Conservation (phyloP, 2,888 invertebrate species). For the Ctena decussata region DNA sequence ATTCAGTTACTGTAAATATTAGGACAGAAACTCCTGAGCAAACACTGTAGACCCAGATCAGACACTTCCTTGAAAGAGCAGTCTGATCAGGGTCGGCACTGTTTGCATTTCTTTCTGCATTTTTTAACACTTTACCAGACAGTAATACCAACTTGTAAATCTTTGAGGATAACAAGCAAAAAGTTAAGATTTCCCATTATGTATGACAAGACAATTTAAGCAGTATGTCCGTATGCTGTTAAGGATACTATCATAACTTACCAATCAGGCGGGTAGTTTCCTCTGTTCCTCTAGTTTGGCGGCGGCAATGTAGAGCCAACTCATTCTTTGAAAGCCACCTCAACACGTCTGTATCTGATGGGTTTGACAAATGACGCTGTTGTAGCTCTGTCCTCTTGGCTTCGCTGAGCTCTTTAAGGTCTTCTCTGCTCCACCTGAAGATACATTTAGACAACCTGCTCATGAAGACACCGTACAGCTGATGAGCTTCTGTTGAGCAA, state of each 20-base stretch:
- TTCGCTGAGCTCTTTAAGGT: constrained; percentile 39
- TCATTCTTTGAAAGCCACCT: constrained; percentile 43
- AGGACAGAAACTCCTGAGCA: too few relatives aligned
- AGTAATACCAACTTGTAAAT: too few relatives aligned
- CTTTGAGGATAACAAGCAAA: too few relatives aligned
- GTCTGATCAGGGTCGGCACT: too few relatives aligned
- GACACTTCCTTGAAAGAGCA: too few relatives aligned
- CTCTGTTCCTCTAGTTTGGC: constrained; percentile 55
- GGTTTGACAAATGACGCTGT: background rate
- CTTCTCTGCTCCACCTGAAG: constrained; percentile 60
- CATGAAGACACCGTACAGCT: constrained; percentile 68
- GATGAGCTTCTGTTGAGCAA: constrained; percentile 65
- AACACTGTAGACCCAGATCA: too few relatives aligned
- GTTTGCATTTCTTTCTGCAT: too few relatives aligned
- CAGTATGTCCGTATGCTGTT: too few relatives aligned
- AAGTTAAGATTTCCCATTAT: too few relatives aligned
- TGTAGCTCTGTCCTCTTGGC: constrained; percentile 50
- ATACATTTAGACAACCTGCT: constrained; percentile 51
- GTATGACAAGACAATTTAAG: too few relatives aligned
- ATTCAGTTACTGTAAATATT: background rate
- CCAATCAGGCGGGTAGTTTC: constrained; percentile 38
- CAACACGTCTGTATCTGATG: background rate
- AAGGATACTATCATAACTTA: too few relatives aligned
- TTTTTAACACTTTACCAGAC: too few relatives aligned
- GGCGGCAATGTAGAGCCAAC: constrained; percentile 50